Evolutionary conservation across 1,140 invertebrate genomes (phyloP).

Genomic region (Apis mellifera): Amel_HAv3.1 CM009944.2:9498501-9499000

Average conservation of each 20-base stretch:
- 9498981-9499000: too few relatives aligned
- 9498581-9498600: too few relatives aligned
- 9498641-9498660: not conserved
- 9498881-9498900: conserved; percentile 76
- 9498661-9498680: not conserved
- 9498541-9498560: not conserved
- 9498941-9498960: too few relatives aligned
- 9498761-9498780: conserved; percentile 66
- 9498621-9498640: not conserved
- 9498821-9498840: conserved; percentile 71
- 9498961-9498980: not conserved
- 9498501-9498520: not conserved
- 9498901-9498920: conserved; percentile 41
- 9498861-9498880: conserved; percentile 80
- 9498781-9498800: conserved; percentile 63
- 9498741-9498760: conserved; percentile 69
- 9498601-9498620: not conserved
- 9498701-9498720: conserved; percentile 18
- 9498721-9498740: conserved; percentile 80
- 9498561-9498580: not conserved
- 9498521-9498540: not conserved
- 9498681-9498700: conserved; percentile 40
- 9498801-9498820: conserved; percentile 80
- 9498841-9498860: conserved; percentile 79
- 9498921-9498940: not conserved